Conservation (phyloP, 2,113 vertebrate genomes). For the Syngnathus scovelli region DNA sequence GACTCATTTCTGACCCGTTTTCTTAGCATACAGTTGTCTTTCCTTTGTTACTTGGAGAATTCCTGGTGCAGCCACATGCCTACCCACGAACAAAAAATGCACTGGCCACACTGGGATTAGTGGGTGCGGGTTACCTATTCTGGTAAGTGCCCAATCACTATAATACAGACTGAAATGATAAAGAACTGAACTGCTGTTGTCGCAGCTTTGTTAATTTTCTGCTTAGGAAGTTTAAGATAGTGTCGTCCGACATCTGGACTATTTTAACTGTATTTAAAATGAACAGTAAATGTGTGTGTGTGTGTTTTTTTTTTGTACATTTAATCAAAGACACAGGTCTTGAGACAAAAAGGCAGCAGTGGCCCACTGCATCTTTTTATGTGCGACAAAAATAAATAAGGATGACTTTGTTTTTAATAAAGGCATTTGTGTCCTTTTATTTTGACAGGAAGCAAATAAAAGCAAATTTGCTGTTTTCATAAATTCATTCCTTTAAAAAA, state of each 20-base stretch:
- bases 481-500: no score
- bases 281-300: neutral
- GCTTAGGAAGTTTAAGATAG: neutral
- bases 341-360: constrained; percentile 3
- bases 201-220: neutral
- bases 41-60: constrained; percentile 64
- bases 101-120: constrained; percentile 49
- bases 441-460: neutral
- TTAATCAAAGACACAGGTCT: neutral
- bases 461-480: neutral
- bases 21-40: constrained; percentile 67
- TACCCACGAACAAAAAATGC: constrained; percentile 64
- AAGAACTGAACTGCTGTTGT: neutral
- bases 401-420: neutral
- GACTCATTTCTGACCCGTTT: constrained; percentile 9
- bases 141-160: constrained; percentile 55
- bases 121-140: constrained; percentile 58
- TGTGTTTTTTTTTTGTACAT: no score
- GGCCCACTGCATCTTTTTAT: no score
- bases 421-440: neutral
- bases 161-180: neutral
- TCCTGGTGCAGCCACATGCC: constrained; percentile 60
- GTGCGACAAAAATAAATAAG: neutral
- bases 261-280: neutral
- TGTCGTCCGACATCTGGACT: neutral